Evolutionary conservation across 2,888 invertebrate species (phyloP).

Genomic region (Lasius fuliginosus): DNA sequence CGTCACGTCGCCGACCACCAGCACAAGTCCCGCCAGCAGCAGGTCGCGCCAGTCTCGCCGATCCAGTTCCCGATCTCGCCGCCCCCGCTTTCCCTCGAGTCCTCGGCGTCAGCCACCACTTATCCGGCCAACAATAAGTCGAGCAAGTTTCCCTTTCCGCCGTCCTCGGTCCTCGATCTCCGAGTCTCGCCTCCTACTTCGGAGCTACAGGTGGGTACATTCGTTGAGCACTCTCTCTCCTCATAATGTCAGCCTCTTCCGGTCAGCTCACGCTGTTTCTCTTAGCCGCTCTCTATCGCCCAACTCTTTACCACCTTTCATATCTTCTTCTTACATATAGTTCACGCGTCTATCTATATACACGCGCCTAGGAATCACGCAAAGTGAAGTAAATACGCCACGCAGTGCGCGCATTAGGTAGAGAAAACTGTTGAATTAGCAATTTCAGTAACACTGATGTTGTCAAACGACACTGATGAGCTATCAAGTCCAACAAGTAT

Average conservation of each 20-base stretch:
- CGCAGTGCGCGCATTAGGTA: slow-evolving; percentile 36
- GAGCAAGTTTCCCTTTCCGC: slow-evolving; percentile 83
- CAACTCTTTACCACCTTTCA: neutral
- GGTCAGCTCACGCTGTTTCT: slow-evolving; percentile 46
- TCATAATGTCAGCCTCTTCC: slow-evolving; percentile 45
- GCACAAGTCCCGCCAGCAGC: slow-evolving; percentile 70
- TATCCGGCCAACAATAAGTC: slow-evolving; percentile 69
- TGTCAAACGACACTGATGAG: neutral
- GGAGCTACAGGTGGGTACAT: slow-evolving; percentile 84
- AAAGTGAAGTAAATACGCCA: slow-evolving; percentile 17
- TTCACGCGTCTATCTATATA: neutral
- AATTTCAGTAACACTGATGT: neutral
- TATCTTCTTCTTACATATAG: neutral
- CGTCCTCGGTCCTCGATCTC: slow-evolving; percentile 84
- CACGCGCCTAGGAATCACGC: slow-evolving; percentile 39
- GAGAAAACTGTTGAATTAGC: slow-evolving; percentile 19
- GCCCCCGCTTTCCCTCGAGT: slow-evolving; percentile 88
- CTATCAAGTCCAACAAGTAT: neutral
- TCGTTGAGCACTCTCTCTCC: slow-evolving; percentile 36
- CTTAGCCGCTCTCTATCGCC: slow-evolving; percentile 50
- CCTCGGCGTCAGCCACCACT: slow-evolving; percentile 86
- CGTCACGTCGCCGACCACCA: slow-evolving; percentile 66
- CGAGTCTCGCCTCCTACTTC: slow-evolving; percentile 83
- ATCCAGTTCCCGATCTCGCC: slow-evolving; percentile 87
- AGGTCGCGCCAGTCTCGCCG: slow-evolving; percentile 84